Base-by-base conservation (phyloP, 2,797 vertebrate genomes). In the Discoglossus pictus region DNA sequence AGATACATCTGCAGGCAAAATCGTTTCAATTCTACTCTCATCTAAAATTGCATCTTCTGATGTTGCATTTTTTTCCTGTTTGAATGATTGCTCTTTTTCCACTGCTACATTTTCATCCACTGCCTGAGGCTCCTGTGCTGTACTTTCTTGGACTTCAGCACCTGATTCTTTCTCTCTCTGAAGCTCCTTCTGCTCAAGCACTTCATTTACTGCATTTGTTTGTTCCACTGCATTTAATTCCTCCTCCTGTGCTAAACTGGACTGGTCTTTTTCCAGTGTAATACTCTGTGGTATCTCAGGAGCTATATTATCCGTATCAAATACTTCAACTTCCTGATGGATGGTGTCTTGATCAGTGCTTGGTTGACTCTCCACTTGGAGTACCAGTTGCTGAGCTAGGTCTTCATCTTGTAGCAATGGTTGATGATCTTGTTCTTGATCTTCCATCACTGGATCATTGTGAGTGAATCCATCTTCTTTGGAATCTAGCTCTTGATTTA, bases 351-450 rank as follows among this genome's bases (percentile, higher is more conserved):
- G 2, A 23, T 40, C 9, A 1, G 2, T 17, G 4, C 10, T 3
- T 43, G 21, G 27, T 64, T 63, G 23, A 16, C n/a, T 48, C 15
- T 7, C 56, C 52, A 34, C 3, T 43, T 11, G 51, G 15, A 24
- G 23, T 15, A 9, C 31, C 13, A 10, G 20, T 15, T 35, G 15
- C 4, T 59, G 25, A 4, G 8, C 13, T 2, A 36, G 7, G 17
- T 8, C 24, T 56, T 4, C 5, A 18, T 59, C 20, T 20, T 51
- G 2, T 18, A 2, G 5, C 17, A 6, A 13, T 10, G 8, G 6
- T 2, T 48, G 6, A n/a, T 64, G 35, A 5, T 27, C 48, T 20
- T 70, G 51, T 4, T 42, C 23, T 20, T 70, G 51, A 2, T 42
- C 23, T 16, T 31, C 6, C 38, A 51, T 18, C 5, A 7, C 6